These are phyloP conservation scores for Pitangus sulphuratus DNA, from an alignment of 2,797 vertebrate genomes.

Conservation along the genomic window DNA sequence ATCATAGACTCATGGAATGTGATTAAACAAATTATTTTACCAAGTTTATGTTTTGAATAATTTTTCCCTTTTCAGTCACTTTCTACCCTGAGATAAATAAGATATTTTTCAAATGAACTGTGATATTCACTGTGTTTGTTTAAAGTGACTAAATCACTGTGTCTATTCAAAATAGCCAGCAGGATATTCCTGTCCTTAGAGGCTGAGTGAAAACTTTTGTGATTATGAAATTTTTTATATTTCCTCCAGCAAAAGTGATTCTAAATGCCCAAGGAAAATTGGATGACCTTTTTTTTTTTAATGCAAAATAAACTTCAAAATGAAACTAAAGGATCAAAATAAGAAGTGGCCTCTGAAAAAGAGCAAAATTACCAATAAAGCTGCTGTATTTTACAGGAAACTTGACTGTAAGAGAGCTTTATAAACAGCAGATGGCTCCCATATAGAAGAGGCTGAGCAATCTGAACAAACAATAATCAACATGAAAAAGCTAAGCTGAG, in stretches of 20 bases:
- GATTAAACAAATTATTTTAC: background rate
- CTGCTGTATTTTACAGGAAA: constrained; percentile 64
- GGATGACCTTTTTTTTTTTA: background rate
- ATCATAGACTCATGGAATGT: background rate
- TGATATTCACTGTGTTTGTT: background rate
- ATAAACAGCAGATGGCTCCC: constrained; percentile 77
- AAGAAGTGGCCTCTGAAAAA: background rate
- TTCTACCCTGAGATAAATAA: background rate
- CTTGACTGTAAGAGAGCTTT: constrained; percentile 64
- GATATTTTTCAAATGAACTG: background rate
- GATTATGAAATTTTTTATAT: background rate
- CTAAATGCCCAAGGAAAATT: background rate
- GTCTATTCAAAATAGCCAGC: background rate
- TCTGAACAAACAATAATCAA: constrained; percentile 68
- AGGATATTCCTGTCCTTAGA: background rate
- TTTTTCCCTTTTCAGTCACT: background rate
- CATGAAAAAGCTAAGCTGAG: background rate
- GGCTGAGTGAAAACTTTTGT: background rate
- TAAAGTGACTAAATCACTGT: background rate
- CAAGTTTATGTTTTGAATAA: background rate
- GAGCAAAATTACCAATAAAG: background rate
- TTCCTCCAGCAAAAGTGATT: background rate
- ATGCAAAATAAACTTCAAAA: background rate
- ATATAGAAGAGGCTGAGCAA: constrained; percentile 71
- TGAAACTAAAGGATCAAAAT: background rate